Conservation (phyloP, 35 echinoderm and acorn worm genomes). For the Diadema setosum region DNA sequence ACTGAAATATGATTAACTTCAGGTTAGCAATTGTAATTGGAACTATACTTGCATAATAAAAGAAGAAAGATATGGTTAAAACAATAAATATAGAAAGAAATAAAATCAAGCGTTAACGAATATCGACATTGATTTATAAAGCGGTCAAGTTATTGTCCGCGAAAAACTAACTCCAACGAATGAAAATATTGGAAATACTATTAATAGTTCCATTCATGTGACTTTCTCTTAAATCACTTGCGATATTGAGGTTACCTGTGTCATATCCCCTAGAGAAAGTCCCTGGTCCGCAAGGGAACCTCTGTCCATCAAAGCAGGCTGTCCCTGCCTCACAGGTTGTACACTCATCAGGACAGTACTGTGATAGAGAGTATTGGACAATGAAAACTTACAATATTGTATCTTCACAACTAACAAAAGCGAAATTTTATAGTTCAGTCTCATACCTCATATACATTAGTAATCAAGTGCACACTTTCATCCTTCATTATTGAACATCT, state of each 20-base stretch:
- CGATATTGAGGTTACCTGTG: not conserved
- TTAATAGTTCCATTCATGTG: too few species aligned
- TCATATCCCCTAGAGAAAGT: constrained; percentile 34
- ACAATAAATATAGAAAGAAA: not conserved
- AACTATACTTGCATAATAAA: not conserved
- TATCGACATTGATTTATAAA: not conserved
- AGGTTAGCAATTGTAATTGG: not conserved
- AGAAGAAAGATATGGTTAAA: not conserved
- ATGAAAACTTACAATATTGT: too few species aligned
- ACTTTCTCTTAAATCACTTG: not conserved
- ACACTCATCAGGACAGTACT: constrained; percentile 9
- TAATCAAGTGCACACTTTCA: too few species aligned
- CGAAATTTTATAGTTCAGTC: too few species aligned
- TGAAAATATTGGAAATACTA: too few species aligned
- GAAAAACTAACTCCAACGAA: too few species aligned
- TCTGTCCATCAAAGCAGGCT: constrained; percentile 22
- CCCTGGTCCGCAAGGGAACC: not conserved
- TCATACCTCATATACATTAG: too few species aligned
- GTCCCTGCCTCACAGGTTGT: constrained; percentile 26
- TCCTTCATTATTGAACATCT: too few species aligned
- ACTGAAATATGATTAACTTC: not conserved
- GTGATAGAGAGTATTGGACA: not conserved
- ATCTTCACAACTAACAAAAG: too few species aligned
- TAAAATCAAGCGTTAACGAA: too few species aligned
- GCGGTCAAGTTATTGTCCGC: too few species aligned